These are phyloP conservation scores for Trachurus trachurus DNA, from an alignment of 2,797 vertebrate species.

Conservation along the genomic window DNA sequence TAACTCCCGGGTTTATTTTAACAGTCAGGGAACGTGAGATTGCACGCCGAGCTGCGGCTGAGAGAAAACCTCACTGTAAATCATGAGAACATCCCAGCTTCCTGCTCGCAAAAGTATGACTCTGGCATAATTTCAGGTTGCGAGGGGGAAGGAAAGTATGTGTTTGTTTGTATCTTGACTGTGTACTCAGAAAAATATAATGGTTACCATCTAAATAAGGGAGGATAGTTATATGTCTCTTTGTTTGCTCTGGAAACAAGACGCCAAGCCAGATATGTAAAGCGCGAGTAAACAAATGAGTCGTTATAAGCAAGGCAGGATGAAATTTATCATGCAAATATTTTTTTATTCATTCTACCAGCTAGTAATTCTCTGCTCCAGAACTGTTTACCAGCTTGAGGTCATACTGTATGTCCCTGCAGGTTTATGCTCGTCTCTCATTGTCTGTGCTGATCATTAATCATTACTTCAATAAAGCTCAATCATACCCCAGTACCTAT, in stretches of 20 bases:
- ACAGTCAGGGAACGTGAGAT: slow-evolving; percentile 26
- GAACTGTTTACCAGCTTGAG: slow-evolving; percentile 15
- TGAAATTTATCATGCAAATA: slow-evolving; percentile 23
- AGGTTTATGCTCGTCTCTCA: slow-evolving; percentile 11
- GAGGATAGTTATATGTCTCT: slow-evolving; percentile 25
- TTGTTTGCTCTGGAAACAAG: slow-evolving; percentile 46
- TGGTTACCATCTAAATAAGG: slow-evolving; percentile 42
- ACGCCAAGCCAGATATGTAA: slow-evolving; percentile 37
- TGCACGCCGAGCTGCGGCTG: slow-evolving; percentile 30
- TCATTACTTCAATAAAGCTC: slow-evolving; percentile 25
- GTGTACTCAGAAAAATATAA: slow-evolving; percentile 53
- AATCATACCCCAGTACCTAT: slow-evolving; percentile 19
- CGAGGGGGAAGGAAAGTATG: slow-evolving; percentile 53
- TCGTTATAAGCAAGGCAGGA: not conserved
- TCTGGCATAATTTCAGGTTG: slow-evolving; percentile 58
- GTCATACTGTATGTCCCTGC: slow-evolving; percentile 1
- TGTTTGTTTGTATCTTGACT: slow-evolving; percentile 62
- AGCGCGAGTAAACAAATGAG: slow-evolving; percentile 38
- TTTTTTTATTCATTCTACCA: not conserved
- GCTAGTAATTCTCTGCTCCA: not conserved
- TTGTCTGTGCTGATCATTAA: slow-evolving; percentile 29
- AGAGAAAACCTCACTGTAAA: slow-evolving; percentile 63
- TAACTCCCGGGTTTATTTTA: slow-evolving; percentile 46
- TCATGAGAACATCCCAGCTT: slow-evolving; percentile 52
- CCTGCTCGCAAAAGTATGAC: slow-evolving; percentile 49